These are phyloP conservation scores for Trichogramma evanescens DNA, from an alignment of 2,888 invertebrate genomes.

Conservation along the genomic window DNA sequence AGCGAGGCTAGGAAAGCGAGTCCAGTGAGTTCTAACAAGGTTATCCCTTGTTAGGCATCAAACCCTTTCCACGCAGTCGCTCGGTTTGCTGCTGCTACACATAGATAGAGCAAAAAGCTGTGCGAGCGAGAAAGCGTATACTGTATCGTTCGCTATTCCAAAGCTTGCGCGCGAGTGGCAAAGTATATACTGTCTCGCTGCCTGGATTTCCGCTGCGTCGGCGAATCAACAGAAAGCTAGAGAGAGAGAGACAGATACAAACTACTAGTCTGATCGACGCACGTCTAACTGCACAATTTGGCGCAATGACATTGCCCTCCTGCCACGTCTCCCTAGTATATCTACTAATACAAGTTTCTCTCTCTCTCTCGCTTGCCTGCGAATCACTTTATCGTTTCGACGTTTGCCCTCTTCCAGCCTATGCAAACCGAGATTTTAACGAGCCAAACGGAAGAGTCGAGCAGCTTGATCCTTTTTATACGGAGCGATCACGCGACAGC, in stretches of 20 bases:
- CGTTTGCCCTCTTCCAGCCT: slow-evolving; percentile 6
- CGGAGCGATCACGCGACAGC: slow-evolving; percentile 12
- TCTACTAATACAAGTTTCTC: too few relatives aligned
- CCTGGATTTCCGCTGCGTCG: slow-evolving; percentile 5
- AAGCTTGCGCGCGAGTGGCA: too few relatives aligned
- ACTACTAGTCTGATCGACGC: neutral
- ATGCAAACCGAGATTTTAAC: slow-evolving; percentile 20
- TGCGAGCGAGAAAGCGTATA: too few relatives aligned
- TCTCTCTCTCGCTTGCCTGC: neutral
- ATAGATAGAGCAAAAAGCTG: too few relatives aligned
- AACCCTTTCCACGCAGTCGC: slow-evolving; percentile 33
- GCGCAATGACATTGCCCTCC: slow-evolving; percentile 8
- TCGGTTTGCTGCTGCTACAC: too few relatives aligned
- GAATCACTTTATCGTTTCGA: slow-evolving; percentile 10
- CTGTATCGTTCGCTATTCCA: too few relatives aligned
- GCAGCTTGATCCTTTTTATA: slow-evolving; percentile 14
- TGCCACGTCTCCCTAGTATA: neutral
- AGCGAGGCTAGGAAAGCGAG: slow-evolving; percentile 11
- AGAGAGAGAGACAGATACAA: too few relatives aligned
- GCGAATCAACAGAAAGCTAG: neutral
- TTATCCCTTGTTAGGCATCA: slow-evolving; percentile 47
- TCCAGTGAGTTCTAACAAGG: slow-evolving; percentile 38
- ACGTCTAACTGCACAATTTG: slow-evolving; percentile 19
- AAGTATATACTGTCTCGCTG: too few relatives aligned
- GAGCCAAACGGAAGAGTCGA: slow-evolving; percentile 4